phyloP scores from a whole-genome alignment of 2,113 vertebrate species.

The Malurus cyaneus region DNA sequence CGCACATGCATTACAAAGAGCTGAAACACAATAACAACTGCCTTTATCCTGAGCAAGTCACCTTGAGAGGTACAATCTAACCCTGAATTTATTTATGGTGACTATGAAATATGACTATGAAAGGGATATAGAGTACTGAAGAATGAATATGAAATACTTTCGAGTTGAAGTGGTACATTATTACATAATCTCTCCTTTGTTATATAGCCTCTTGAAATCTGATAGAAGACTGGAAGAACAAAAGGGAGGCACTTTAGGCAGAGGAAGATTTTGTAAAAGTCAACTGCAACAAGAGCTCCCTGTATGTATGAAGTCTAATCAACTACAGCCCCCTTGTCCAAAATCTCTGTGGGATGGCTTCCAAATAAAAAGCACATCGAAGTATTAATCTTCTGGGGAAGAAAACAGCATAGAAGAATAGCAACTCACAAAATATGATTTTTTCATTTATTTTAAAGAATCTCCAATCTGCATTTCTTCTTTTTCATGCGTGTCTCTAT shows the following conservation, averaged over 20 bases:
- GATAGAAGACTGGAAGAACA: background rate
- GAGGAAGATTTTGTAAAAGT: background rate
- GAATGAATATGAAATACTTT: conserved; percentile 32
- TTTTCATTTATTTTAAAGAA: background rate
- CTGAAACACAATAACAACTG: background rate
- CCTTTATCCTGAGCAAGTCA: conserved; percentile 35
- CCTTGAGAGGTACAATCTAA: conserved; percentile 40
- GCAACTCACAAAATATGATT: background rate
- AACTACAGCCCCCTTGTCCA: background rate
- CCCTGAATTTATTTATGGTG: conserved; percentile 30
- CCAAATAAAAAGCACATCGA: background rate
- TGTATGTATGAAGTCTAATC: background rate
- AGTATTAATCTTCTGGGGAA: background rate
- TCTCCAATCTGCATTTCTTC: background rate
- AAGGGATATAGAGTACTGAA: background rate
- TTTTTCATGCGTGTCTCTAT: accelerated
- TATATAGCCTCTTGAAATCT: background rate
- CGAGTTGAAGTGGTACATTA: background rate
- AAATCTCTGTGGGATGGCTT: background rate
- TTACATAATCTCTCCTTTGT: conserved; percentile 13
- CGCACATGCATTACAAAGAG: conserved; percentile 11
- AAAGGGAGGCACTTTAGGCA: background rate
- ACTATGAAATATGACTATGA: conserved; percentile 14
- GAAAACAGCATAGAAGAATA: background rate
- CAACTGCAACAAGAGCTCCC: background rate